Conservation (phyloP, 2,113 vertebrate genomes). For the Heliornis fulica region DNA sequence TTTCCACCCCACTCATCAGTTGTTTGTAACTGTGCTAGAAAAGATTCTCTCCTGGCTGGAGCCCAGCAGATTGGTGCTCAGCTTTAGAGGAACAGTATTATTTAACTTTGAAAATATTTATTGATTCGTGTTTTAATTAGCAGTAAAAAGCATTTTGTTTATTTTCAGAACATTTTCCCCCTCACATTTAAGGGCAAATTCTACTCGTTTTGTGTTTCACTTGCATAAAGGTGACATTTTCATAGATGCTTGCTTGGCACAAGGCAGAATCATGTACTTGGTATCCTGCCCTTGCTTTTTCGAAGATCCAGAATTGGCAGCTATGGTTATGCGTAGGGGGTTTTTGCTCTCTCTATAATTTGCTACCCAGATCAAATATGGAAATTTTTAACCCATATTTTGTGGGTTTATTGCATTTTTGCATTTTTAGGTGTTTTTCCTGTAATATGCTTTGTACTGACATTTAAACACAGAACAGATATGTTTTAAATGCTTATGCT, state of each 20-base stretch:
- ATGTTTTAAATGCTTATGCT: slow-evolving; percentile 35
- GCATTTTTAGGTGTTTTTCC: slow-evolving; percentile 64
- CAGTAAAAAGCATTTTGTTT: slow-evolving; percentile 75
- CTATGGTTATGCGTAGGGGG: slow-evolving; percentile 63
- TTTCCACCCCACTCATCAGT: slow-evolving; percentile 66
- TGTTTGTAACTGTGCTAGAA: slow-evolving; percentile 71
- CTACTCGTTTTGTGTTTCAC: slow-evolving; percentile 63
- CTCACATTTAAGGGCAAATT: slow-evolving; percentile 72
- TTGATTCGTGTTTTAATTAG: slow-evolving; percentile 76
- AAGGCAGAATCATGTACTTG: slow-evolving; percentile 69
- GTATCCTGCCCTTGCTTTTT: slow-evolving; percentile 74
- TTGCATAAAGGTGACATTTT: slow-evolving; percentile 75
- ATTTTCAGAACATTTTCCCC: slow-evolving; percentile 69
- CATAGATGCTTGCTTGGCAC: slow-evolving; percentile 71
- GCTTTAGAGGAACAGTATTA: slow-evolving; percentile 75
- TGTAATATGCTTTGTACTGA: slow-evolving; percentile 62
- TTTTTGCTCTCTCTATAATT: slow-evolving; percentile 65
- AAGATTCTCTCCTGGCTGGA: slow-evolving; percentile 69
- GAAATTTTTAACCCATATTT: slow-evolving; percentile 69
- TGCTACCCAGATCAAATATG: slow-evolving; percentile 67
- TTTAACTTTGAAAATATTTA: slow-evolving; percentile 77
- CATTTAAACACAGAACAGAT: slow-evolving; percentile 65
- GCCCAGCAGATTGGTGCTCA: slow-evolving; percentile 73
- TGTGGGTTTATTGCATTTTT: slow-evolving; percentile 58
- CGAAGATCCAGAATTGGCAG: slow-evolving; percentile 74